Evolutionary conservation across 2,113 vertebrate species (phyloP).

Genomic region (Tachysurus vachellii): DNA sequence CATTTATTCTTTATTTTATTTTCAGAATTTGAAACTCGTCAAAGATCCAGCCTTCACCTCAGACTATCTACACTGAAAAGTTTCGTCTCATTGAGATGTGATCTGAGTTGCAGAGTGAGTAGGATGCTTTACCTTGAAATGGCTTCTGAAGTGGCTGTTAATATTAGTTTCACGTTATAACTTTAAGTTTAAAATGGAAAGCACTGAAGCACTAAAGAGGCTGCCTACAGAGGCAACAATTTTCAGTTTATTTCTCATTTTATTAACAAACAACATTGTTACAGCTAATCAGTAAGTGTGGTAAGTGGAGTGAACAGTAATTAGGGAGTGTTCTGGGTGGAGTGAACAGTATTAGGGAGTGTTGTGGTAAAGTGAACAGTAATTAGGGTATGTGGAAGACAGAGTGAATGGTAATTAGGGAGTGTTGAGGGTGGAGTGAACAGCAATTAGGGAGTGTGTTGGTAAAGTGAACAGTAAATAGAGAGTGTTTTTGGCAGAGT

Average conservation of each 20-base stretch:
- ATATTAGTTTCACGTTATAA: not conserved
- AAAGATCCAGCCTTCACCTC: not conserved
- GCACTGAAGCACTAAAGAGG: not conserved
- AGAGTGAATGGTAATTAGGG: too few species aligned
- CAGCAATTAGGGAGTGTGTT: too few species aligned
- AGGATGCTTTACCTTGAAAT: not conserved
- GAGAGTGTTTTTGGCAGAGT: too few species aligned
- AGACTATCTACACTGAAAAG: not conserved
- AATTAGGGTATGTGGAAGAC: too few species aligned
- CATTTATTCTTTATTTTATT: conserved; percentile 8
- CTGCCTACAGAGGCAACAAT: not conserved
- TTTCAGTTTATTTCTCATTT: not conserved
- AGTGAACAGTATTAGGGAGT: too few species aligned
- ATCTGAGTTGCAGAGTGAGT: not conserved
- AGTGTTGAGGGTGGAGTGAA: too few species aligned
- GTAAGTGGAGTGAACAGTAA: too few species aligned
- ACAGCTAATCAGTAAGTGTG: too few species aligned
- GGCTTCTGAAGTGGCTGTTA: not conserved
- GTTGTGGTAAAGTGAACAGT: too few species aligned
- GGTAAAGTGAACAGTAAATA: too few species aligned
- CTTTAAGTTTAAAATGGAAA: not conserved
- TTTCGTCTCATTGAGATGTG: not conserved
- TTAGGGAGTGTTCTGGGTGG: too few species aligned
- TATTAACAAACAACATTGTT: not conserved
- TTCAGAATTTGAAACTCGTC: not conserved